phyloP scores from a whole-genome alignment of 2,888 invertebrate genomes.

The Hirtodrosophila histrioides region DNA sequence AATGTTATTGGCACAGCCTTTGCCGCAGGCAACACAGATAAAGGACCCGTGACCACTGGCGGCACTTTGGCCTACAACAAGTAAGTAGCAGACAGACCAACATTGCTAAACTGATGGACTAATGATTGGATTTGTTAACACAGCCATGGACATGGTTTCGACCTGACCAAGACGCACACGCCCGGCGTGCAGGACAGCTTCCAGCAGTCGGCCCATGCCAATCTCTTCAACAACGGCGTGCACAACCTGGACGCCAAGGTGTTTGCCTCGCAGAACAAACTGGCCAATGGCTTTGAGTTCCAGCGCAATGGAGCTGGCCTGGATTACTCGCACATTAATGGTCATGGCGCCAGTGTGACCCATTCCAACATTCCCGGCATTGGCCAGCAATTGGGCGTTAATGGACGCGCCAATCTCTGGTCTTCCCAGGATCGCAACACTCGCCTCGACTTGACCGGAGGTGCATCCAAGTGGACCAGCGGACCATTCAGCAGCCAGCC shows the following conservation, averaged over 20 bases:
- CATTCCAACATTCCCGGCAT: slow-evolving; percentile 76
- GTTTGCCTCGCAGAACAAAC: slow-evolving; percentile 76
- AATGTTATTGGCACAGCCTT: slow-evolving; percentile 72
- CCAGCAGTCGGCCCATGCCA: slow-evolving; percentile 64
- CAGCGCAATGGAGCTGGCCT: slow-evolving; percentile 78
- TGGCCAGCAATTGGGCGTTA: slow-evolving; percentile 68
- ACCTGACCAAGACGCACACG: slow-evolving; percentile 64
- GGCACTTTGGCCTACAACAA: slow-evolving; percentile 65
- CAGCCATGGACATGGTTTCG: slow-evolving; percentile 67
- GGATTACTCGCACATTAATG: slow-evolving; percentile 75
- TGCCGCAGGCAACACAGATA: slow-evolving; percentile 63
- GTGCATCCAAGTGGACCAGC: slow-evolving; percentile 52
- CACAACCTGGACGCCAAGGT: slow-evolving; percentile 77
- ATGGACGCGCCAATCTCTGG: slow-evolving; percentile 57
- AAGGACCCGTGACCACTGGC: slow-evolving; percentile 66
- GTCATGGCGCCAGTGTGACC: slow-evolving; percentile 71
- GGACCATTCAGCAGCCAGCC: slow-evolving; percentile 48
- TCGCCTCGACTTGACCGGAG: slow-evolving; percentile 50
- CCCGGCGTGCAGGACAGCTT: slow-evolving; percentile 66
- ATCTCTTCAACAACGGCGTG: slow-evolving; percentile 72
- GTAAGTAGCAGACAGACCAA: slow-evolving; percentile 20
- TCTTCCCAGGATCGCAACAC: slow-evolving; percentile 56
- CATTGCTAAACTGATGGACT: background rate
- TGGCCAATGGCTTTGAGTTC: slow-evolving; percentile 80
- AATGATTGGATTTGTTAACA: background rate